Evolutionary conservation across 2,888 invertebrate species (phyloP), one percentile per base, ranked within the genome.

Genomic region (Drosophila kokeensis): DNA sequence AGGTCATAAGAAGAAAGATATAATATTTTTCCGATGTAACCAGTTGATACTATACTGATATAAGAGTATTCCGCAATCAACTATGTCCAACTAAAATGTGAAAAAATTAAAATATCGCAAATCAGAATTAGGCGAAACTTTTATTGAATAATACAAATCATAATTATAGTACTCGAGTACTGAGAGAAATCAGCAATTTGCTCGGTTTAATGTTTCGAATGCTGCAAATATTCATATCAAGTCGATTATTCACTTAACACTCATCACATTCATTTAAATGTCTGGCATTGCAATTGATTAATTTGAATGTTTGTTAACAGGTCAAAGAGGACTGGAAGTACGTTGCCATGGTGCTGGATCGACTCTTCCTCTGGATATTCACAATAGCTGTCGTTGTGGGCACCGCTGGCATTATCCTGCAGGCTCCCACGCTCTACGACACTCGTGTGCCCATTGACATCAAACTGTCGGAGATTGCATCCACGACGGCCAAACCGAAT

Each of bases 281-380:
- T 15, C 1, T 24, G 2, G 2, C 45, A 24, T 15, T 45, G 42
- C 21, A 11, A 45, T 7, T 15, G 15, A 45, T 24, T 8, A 8
- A 24, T 4, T 15, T 40, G 13, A n/a, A 67, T 50, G 18, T 15
- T 45, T 38, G 53, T 30, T 36, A 65, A 48, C 91, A 97, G 97
- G 97, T 98, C 84, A 97, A 97, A 94, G 98, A 99, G 94, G 99
- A 99, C 94, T 99, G 99, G 99, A 99, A 99, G 93, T 99, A 98
- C 94, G 98, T 99, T 85, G 99, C 99, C 77, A 98, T 99, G 98
- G 99, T 99, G 82, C 95, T 99, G 92, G 99, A 99, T 94, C 95
- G 99, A 77, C 95, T 99, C 91, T 99, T 99, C 94, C 95, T 99
- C 90, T 98, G 98, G 97, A 98, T 99, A 93, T 99, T 99, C 94